Percentiles rank a stretch among this genome's conserved stretches.
phyloP scores from a whole-genome alignment of 2,888 invertebrate genomes.

The Ephialtes manifestator region DNA sequence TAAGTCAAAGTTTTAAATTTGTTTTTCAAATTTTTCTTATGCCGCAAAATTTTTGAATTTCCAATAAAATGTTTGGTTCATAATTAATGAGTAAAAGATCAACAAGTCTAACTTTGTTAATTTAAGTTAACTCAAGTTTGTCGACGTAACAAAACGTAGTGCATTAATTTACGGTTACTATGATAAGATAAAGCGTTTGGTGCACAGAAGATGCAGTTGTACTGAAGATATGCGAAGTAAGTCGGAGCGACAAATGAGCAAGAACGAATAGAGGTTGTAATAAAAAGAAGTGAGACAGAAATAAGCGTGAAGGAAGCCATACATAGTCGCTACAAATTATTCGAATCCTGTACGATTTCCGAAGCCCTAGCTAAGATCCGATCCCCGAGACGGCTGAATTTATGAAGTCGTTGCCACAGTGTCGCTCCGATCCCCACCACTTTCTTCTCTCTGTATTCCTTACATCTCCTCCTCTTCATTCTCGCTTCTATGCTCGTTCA shows the following conservation, averaged over 20 bases:
- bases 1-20: no score
- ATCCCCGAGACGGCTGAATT: slow-evolving; percentile 81
- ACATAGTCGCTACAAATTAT: slow-evolving; percentile 82
- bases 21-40: no score
- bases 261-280: slow-evolving; percentile 46
- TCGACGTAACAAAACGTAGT: no score
- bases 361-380: slow-evolving; percentile 83
- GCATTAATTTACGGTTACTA: neutral
- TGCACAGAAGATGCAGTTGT: neutral
- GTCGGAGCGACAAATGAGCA: slow-evolving; percentile 42
- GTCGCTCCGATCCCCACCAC: slow-evolving; percentile 39
- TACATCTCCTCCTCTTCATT: slow-evolving; percentile 73
- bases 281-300: slow-evolving; percentile 60
- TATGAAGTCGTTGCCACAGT: slow-evolving; percentile 82
- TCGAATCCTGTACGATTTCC: slow-evolving; percentile 86
- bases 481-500: slow-evolving; percentile 63
- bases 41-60: no score
- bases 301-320: slow-evolving; percentile 78
- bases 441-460: slow-evolving; percentile 9
- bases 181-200: neutral
- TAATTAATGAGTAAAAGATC: no score
- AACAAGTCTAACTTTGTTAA: neutral
- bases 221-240: slow-evolving; percentile 6
- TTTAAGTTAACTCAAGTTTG: neutral
- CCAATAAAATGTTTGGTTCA: no score